These are phyloP conservation scores for Perca flavescens DNA, from an alignment of 2,113 vertebrate species.

Conservation along the genomic window DNA sequence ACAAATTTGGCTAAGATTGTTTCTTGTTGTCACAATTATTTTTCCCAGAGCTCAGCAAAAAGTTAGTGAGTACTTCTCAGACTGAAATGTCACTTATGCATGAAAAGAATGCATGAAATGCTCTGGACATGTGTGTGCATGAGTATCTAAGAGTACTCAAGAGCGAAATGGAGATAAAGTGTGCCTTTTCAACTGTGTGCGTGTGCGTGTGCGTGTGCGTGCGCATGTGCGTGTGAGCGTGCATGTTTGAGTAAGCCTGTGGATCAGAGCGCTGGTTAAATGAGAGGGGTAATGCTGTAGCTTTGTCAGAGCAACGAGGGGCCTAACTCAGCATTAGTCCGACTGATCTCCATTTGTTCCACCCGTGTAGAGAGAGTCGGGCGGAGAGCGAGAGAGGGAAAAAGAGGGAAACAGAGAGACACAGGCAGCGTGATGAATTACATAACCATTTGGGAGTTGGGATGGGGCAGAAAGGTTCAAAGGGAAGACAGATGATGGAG, in stretches of 20 bases:
- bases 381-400: slow-evolving; percentile 7
- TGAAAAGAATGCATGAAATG: slow-evolving; percentile 39
- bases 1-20: neutral
- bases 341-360: slow-evolving; percentile 79
- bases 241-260: slow-evolving; percentile 31
- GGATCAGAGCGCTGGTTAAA: slow-evolving; percentile 70
- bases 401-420: slow-evolving; percentile 25
- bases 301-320: slow-evolving; percentile 69
- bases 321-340: slow-evolving; percentile 76
- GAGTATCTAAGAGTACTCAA: slow-evolving; percentile 13
- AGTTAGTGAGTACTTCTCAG: neutral
- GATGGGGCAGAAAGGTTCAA: slow-evolving; percentile 32
- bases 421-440: slow-evolving; percentile 46
- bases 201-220: slow-evolving; percentile 8
- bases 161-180: slow-evolving; percentile 53
- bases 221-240: neutral
- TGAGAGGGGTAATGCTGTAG: slow-evolving; percentile 71
- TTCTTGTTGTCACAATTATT: neutral
- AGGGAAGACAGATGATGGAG: slow-evolving; percentile 14
- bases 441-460: slow-evolving; percentile 52
- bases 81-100: slow-evolving; percentile 47
- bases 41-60: too few species aligned
- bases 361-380: slow-evolving; percentile 50
- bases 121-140: slow-evolving; percentile 22
- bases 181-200: slow-evolving; percentile 51